Base-by-base conservation (phyloP, 2,888 invertebrate genomes). In the Campoplex capitator region DNA sequence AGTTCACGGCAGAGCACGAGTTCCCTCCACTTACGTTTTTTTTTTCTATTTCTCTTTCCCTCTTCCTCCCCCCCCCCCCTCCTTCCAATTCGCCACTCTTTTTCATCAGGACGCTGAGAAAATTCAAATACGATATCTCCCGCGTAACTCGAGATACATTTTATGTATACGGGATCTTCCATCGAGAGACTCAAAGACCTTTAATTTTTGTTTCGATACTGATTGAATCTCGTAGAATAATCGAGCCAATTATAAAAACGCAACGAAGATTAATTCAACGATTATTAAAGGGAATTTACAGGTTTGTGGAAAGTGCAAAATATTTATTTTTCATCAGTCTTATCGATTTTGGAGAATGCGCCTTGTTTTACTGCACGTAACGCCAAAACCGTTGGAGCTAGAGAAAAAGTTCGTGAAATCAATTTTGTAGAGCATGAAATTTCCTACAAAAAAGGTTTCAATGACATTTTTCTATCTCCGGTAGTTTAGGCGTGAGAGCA, bases 61-160 rank as follows among this genome's bases (percentile, higher is more conserved):
- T 51, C 68, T 38, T 42, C 32, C 35, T 18, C 35, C 68, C 35
- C 1, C 65, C 16, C 28, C 54, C 8, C 45, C 62, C 0, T 6
- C 4, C 38, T 3, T 4, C 38, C 38, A 38, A 38, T 6, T 38
- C 38, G 38, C 38, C 38, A 4, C 81, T 32, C 51, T 74, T 38
- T 81, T 67, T 74, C 65, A 18, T 16, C 51, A 42, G 83, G 28
- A 83, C 82, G 78, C 79, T 76, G 85, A 85, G 87, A 87, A 87
- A 83, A 85, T 83, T 83, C 83, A 80, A 87, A 87, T 76, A 85
- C 75, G 87, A 87, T 84, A 85, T 70, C 56, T 84, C 87, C 76
- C 79, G 87, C 82, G 78, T 79, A 82, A 84, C 75, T 70, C 51
- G 76, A 85, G 87, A 48, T 51, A 51, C 13, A n/a, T 32, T 58